phyloP scores from a whole-genome alignment of 2,797 vertebrate species.

The Molothrus ater region DNA sequence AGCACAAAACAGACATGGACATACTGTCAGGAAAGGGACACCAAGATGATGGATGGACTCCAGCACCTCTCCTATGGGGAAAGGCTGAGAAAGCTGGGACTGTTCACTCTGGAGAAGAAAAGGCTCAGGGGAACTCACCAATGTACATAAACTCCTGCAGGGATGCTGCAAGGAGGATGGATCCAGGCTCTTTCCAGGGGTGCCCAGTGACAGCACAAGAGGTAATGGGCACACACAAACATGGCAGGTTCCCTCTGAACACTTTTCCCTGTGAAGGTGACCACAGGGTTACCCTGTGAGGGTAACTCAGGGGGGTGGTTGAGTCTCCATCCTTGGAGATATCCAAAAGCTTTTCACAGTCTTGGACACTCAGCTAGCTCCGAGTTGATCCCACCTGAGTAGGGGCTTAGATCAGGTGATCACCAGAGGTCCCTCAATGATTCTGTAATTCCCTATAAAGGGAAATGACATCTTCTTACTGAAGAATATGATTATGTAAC shows the following conservation, averaged over 20 bases:
- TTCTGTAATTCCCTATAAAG: not conserved
- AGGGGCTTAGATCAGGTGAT: not conserved
- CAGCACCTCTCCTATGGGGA: not conserved
- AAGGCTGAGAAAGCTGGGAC: not conserved
- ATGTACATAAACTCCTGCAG: not conserved
- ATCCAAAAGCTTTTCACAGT: not conserved
- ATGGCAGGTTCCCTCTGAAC: not conserved
- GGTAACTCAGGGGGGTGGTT: too few species aligned
- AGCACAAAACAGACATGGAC: not conserved
- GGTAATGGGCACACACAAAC: not conserved
- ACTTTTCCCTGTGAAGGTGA: not conserved
- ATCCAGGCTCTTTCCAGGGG: not conserved
- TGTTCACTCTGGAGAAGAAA: not conserved
- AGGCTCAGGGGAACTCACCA: not conserved
- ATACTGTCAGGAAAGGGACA: not conserved
- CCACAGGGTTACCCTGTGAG: too few species aligned
- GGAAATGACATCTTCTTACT: constrained; percentile 21
- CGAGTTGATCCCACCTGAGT: not conserved
- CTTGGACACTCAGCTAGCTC: rapidly evolving
- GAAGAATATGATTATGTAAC: not conserved
- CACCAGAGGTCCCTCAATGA: not conserved
- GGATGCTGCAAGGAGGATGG: not conserved
- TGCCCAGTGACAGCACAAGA: not conserved
- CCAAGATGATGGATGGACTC: not conserved
- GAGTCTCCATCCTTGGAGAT: not conserved